Conservation (phyloP, 2,888 invertebrate species). For the Blastobasis adustella region DNA sequence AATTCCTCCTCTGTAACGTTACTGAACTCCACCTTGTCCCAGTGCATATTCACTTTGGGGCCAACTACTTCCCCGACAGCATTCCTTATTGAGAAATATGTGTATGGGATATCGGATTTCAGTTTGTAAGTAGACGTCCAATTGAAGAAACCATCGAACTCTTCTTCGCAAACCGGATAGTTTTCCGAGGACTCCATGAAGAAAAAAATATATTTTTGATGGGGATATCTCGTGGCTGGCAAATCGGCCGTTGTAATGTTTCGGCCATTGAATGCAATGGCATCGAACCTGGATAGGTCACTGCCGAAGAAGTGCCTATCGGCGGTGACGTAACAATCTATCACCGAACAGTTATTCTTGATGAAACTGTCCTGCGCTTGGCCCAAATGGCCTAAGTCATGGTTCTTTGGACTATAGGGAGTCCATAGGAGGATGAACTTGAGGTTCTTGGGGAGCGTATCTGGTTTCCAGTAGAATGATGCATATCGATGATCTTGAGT, state of each 20-base stretch:
- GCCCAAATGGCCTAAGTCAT: conserved; percentile 42
- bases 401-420: conserved; percentile 26
- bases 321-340: conserved; percentile 50
- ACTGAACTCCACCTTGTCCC: conserved; percentile 17
- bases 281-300: conserved; percentile 44
- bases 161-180: conserved; percentile 39
- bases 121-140: conserved; percentile 60
- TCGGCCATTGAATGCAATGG: conserved; percentile 53
- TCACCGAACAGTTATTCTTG: conserved; percentile 41
- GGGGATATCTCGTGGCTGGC: conserved; percentile 33
- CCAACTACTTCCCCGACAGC: conserved; percentile 37
- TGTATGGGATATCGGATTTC: conserved; percentile 51
- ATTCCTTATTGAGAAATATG: conserved; percentile 46
- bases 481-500: too few species aligned
- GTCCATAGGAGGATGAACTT: conserved; percentile 59
- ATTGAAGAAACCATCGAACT: conserved; percentile 56
- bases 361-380: conserved; percentile 46
- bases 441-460: conserved; percentile 20
- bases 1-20: conserved; percentile 23
- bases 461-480: too few species aligned
- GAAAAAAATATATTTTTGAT: conserved; percentile 56
- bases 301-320: conserved; percentile 35
- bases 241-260: conserved; percentile 10
- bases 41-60: conserved; percentile 38
- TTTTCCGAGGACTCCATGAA: conserved; percentile 58